Conservation (phyloP, 37 sponge, comb jelly and placozoan species). For the Amphimedon queenslandica region DNA sequence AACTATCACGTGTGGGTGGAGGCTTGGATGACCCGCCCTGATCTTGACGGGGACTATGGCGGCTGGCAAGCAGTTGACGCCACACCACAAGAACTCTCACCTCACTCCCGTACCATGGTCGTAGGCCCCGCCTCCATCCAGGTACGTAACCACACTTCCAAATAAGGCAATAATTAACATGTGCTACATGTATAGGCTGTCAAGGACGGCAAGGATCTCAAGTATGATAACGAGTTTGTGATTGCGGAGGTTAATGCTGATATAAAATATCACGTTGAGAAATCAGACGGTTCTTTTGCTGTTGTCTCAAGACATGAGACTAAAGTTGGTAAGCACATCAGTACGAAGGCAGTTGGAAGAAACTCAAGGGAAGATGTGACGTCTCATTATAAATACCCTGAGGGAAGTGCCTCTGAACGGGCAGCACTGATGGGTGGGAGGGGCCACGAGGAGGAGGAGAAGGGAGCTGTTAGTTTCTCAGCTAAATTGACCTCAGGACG, state of each 20-base stretch:
- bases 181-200: too few relatives aligned
- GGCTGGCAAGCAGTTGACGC: constrained; percentile 79
- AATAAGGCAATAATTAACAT: too few relatives aligned
- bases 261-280: constrained; percentile 37
- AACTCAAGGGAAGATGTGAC: constrained; percentile 75
- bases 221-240: constrained; percentile 73
- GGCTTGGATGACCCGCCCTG: constrained; percentile 67
- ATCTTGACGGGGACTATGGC: constrained; percentile 44
- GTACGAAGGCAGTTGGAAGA: constrained; percentile 75
- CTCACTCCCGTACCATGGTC: constrained; percentile 21
- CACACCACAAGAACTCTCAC: constrained; percentile 64
- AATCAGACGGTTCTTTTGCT: constrained; percentile 30
- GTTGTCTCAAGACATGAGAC: constrained; percentile 30
- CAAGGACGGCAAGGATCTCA: constrained; percentile 53
- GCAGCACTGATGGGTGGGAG: constrained; percentile 32
- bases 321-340: constrained; percentile 65
- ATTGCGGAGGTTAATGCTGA: constrained; percentile 93
- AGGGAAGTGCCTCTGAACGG: constrained; percentile 71
- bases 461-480: background rate
- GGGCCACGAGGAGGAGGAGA: constrained; percentile 5
- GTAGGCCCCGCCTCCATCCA: constrained; percentile 73
- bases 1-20: constrained; percentile 80
- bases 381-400: constrained; percentile 75
- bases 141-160: too few relatives aligned
- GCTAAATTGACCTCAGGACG: background rate